These are phyloP conservation scores for Parnassius mnemosyne DNA, from an alignment of 2,888 invertebrate species.

Conservation along the genomic window DNA sequence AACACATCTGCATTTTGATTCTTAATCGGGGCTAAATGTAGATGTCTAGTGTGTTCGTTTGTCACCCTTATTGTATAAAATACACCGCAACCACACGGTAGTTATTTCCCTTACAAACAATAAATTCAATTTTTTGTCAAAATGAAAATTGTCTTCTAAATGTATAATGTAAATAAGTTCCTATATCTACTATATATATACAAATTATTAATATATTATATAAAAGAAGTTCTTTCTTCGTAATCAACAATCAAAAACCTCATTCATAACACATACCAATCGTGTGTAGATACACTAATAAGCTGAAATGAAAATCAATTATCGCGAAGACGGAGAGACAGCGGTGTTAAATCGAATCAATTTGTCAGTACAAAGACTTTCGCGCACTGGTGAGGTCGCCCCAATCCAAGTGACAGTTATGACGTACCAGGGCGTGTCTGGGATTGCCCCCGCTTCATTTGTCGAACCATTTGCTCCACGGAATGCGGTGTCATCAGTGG, in stretches of 20 bases:
- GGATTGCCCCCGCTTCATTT: slow-evolving; percentile 73
- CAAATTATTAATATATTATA: no score
- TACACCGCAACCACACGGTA: no score
- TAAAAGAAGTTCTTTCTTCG: no score
- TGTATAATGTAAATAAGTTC: no score
- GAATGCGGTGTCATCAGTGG: slow-evolving; percentile 79
- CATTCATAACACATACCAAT: background rate
- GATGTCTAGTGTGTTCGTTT: no score
- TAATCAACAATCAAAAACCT: background rate
- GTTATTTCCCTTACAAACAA: no score
- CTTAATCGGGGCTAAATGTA: no score
- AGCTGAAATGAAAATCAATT: slow-evolving; percentile 25
- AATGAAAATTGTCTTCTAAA: no score
- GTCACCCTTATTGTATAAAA: no score
- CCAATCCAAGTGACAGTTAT: slow-evolving; percentile 69
- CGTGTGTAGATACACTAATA: slow-evolving; percentile 4
- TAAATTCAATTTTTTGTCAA: no score
- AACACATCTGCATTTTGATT: no score
- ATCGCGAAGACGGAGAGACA: slow-evolving; percentile 35
- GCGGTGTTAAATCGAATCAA: slow-evolving; percentile 60
- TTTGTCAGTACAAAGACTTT: slow-evolving; percentile 56
- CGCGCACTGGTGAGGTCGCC: slow-evolving; percentile 37
- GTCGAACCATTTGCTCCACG: slow-evolving; percentile 75
- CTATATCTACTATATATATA: no score
- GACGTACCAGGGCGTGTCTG: slow-evolving; percentile 71